Evolutionary conservation across 2,113 vertebrate genomes (phyloP).

Genomic region (Turnix velox): DNA sequence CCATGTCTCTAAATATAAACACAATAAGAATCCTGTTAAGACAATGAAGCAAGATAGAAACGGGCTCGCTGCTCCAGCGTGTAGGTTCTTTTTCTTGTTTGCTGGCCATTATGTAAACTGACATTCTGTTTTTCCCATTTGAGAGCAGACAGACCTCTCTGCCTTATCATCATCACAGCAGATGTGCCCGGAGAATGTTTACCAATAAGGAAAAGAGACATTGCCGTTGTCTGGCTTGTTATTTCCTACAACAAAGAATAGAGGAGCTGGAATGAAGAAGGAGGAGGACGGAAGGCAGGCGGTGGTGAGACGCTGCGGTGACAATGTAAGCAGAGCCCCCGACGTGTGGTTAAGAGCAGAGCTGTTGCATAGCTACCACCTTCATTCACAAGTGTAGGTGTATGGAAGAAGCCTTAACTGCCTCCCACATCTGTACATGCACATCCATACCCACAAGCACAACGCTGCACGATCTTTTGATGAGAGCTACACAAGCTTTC

Average conservation of each 20-base stretch:
- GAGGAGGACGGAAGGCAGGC: slow-evolving; percentile 26
- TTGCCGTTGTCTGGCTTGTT: slow-evolving; percentile 47
- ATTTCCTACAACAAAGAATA: slow-evolving; percentile 60
- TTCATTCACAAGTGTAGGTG: background rate
- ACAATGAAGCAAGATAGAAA: slow-evolving; percentile 60
- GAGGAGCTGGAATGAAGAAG: slow-evolving; percentile 9
- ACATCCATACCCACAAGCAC: background rate
- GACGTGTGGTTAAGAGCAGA: background rate
- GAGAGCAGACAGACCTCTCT: slow-evolving; percentile 35
- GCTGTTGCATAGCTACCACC: background rate
- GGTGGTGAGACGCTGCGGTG: background rate
- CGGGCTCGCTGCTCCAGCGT: background rate
- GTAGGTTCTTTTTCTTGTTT: slow-evolving; percentile 46
- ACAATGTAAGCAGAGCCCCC: background rate
- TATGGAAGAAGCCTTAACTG: background rate
- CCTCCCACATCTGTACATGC: background rate
- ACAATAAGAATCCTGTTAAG: slow-evolving; percentile 65
- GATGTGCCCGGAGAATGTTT: slow-evolving; percentile 60
- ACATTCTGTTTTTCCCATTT: slow-evolving; percentile 55
- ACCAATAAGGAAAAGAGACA: slow-evolving; percentile 62
- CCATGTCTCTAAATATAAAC: slow-evolving; percentile 70
- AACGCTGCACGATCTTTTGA: background rate
- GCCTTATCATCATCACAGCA: slow-evolving; percentile 60
- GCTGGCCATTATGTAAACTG: slow-evolving; percentile 63
- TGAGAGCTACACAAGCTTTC: background rate